Evolutionary conservation across 2,113 vertebrate species (phyloP).

Genomic region (Fukomys damarensis): DNA sequence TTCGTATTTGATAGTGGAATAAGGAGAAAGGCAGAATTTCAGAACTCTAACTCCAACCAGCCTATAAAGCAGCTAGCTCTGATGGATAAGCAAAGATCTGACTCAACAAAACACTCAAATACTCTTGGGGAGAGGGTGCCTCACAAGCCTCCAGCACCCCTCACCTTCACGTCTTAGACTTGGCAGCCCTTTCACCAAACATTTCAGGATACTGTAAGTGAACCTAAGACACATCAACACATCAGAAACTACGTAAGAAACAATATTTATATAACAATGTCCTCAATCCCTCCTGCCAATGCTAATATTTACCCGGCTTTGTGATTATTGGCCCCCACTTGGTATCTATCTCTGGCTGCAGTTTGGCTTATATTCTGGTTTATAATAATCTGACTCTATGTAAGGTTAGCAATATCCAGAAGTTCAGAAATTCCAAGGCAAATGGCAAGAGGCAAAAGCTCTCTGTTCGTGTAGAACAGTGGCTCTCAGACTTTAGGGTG

Average conservation of each 20-base stretch:
- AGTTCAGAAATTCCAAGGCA: background rate
- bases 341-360: background rate
- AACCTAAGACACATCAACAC: background rate
- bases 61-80: background rate
- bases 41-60: background rate
- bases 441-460: background rate
- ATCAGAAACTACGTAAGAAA: background rate
- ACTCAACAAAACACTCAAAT: background rate
- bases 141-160: background rate
- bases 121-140: background rate
- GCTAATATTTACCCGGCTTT: background rate
- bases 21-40: background rate
- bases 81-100: background rate
- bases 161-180: background rate
- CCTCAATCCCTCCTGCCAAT: background rate
- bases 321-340: background rate
- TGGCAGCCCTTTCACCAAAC: background rate
- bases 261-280: background rate
- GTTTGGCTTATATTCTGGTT: background rate
- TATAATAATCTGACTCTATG: background rate
- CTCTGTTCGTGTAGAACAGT: background rate
- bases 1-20: background rate
- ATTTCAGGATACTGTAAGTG: background rate
- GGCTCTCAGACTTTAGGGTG: background rate
- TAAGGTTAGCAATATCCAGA: background rate